Base-by-base conservation (phyloP, 2,113 vertebrate species). In the Antennarius striatus region DNA sequence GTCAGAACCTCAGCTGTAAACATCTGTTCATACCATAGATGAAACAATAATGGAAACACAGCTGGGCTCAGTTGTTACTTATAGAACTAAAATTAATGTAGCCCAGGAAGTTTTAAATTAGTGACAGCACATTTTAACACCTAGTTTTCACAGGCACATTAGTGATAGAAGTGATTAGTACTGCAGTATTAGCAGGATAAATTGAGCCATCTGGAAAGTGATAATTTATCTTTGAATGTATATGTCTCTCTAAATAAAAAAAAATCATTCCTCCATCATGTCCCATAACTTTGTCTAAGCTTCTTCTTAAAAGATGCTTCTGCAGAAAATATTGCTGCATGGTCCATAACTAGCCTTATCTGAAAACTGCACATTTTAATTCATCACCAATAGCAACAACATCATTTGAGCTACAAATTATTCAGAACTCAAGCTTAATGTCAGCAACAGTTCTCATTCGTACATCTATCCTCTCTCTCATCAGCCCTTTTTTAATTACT, bases 401-500 rank as follows among this genome's bases (percentile, higher is more conserved):
- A 50, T 68, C 22, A 71, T 65, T 68, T 58, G 43, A 9, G 46
- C 39, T 45, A 57, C 59, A 52, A 71, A 68, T 70, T 77, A 48
- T 49, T 68, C 10, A 67, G 30, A 78, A 60, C 52, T 71, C 51
- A 28, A 68, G 53, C 13, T 40, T 50, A 50, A 56, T 43, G 5
- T 77, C 76, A 62, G 55, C 51, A 71, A 54, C 58, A 30, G 46
- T 60, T 73, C 45, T 80, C 65, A 56, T 64, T 32, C 62, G 36
- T 58, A 42, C 54, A 29, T 72, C 71, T 45, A 65, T 82, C 66
- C 77, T 52, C 76, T 22, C 62, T 74, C 59, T 87, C 77, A 68
- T 87, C 74, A 55, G 42, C 59, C 74, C 67, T 79, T 56, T 52
- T 72, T 80, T 54, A 82, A 88, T 87, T 88, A 83, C 73, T 63